A percentile compares a stretch with the other conserved stretches of the same genome.
Evolutionary conservation across 2,888 invertebrate genomes (phyloP).

Genomic region (Drosophila birchii): DNA sequence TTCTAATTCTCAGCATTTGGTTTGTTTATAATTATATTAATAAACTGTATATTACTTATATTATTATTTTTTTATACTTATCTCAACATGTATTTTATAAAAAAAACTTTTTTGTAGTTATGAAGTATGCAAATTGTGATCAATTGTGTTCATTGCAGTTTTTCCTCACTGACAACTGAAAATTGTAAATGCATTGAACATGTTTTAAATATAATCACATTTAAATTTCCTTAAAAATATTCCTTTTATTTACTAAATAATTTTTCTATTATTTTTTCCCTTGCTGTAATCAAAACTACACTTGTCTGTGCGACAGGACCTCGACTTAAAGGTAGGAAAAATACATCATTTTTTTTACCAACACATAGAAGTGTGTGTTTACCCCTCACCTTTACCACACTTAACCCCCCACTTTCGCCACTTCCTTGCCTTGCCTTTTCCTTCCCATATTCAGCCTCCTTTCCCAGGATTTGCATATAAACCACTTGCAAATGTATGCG

Average conservation of each 20-base stretch:
- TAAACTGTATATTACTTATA: neutral
- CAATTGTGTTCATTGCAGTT: too few species aligned
- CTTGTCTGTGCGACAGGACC: conserved; percentile 23
- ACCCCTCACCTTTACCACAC: conserved; percentile 6
- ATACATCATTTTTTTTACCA: conserved; percentile 39
- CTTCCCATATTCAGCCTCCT: conserved; percentile 28
- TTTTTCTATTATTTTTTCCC: neutral
- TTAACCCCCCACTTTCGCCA: conserved; percentile 13
- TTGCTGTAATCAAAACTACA: neutral
- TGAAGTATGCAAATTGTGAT: too few species aligned
- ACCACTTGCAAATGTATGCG: conserved; percentile 74
- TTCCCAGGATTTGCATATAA: conserved; percentile 73
- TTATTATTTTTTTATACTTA: neutral
- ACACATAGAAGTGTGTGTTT: conserved; percentile 9
- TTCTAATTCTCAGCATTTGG: neutral
- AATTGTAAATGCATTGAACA: too few species aligned
- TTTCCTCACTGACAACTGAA: too few species aligned
- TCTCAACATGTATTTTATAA: neutral
- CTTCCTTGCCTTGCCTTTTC: neutral
- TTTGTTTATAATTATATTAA: neutral
- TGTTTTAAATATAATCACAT: too few species aligned
- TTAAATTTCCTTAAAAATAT: neutral
- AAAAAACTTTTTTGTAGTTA: too few species aligned
- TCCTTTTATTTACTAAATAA: neutral
- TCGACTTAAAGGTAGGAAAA: conserved; percentile 59